Evolutionary conservation across 1,140 invertebrate genomes (phyloP).

Genomic region (Zaprionus ghesquierei): DNA sequence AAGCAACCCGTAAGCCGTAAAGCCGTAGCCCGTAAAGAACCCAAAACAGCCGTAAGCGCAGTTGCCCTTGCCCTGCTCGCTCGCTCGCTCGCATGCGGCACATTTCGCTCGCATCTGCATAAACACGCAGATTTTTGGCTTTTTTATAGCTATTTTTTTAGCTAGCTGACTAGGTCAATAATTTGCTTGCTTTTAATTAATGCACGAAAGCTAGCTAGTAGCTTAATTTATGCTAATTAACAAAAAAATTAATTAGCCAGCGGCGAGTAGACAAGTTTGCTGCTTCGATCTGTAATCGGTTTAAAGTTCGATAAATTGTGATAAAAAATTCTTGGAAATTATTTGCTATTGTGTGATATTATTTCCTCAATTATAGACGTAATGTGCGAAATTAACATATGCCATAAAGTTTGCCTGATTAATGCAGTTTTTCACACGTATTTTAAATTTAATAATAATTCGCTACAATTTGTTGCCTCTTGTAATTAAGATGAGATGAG

Average conservation of each 20-base stretch:
- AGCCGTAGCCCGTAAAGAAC: not conserved
- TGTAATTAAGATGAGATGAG: conserved; percentile 48
- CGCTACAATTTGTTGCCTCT: conserved; percentile 16
- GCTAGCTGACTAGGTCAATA: conserved; percentile 49
- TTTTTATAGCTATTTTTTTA: not conserved
- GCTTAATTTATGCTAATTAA: conserved; percentile 29
- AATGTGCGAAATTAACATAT: conserved; percentile 10
- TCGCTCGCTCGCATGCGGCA: not conserved
- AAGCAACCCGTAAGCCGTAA: not conserved
- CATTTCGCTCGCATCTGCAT: conserved; percentile 27
- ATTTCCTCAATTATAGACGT: conserved; percentile 2
- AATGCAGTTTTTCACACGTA: conserved; percentile 41
- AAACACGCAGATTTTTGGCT: conserved; percentile 27
- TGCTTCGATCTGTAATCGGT: not conserved
- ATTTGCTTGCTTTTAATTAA: conserved; percentile 39
- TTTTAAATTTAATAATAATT: conserved; percentile 36
- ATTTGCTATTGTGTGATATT: not conserved
- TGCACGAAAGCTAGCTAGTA: conserved; percentile 10
- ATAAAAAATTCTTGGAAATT: not conserved
- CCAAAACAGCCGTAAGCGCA: not conserved
- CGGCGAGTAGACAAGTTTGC: not conserved
- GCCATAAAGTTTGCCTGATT: not conserved
- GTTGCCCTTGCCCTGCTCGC: conserved; percentile 4
- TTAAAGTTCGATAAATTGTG: not conserved
- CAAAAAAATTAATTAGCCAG: conserved; percentile 17